Conservation (phyloP, 2,888 invertebrate species). For the Tholera decimalis region DNA sequence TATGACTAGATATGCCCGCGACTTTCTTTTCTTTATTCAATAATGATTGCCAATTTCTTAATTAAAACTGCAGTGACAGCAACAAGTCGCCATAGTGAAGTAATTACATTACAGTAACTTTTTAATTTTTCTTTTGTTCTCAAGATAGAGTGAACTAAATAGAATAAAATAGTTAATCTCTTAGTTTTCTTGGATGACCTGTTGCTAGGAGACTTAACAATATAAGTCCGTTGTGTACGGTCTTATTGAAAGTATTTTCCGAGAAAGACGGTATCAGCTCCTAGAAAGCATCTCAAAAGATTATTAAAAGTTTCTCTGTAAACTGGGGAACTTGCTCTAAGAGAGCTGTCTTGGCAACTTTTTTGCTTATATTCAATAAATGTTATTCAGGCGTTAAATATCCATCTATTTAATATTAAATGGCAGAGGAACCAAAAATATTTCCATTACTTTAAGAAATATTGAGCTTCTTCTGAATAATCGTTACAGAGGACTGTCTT, state of each 20-base stretch:
- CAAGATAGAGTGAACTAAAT: neutral
- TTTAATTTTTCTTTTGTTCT: neutral
- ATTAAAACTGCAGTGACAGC: neutral
- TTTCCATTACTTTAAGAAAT: no score
- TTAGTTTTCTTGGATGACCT: conserved; percentile 14
- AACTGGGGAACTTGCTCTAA: no score
- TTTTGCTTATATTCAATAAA: no score
- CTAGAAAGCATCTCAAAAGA: neutral
- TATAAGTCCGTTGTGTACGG: neutral
- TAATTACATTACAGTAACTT: neutral
- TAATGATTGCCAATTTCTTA: neutral
- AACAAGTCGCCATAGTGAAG: neutral
- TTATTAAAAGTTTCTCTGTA: no score
- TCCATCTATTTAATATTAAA: no score
- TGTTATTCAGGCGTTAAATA: no score
- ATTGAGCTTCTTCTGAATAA: no score
- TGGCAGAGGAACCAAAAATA: no score
- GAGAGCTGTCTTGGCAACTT: no score
- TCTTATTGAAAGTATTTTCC: neutral
- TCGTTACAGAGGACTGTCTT: no score
- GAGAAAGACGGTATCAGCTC: neutral
- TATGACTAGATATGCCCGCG: no score
- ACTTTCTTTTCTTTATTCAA: no score
- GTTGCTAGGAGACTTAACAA: conserved; percentile 25
- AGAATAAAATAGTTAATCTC: neutral